Base-by-base conservation (phyloP, 2,888 invertebrate species). In the Limenitis camilla region DNA sequence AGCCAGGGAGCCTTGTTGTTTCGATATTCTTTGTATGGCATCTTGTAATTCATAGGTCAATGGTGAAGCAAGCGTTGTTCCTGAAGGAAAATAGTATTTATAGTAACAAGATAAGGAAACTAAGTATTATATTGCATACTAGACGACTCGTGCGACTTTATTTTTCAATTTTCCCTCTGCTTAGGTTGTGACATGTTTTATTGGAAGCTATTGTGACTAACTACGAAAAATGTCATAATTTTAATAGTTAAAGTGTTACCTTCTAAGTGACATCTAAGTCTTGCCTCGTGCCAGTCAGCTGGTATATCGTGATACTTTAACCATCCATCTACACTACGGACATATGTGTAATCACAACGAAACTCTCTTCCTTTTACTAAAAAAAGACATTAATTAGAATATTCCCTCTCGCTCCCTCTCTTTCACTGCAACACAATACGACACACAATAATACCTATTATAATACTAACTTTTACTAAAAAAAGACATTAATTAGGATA, bases 231-330 rank as follows among this genome's bases (percentile, higher is more conserved):
- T n/a, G n/a, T n/a, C n/a, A n/a, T n/a, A n/a, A n/a, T n/a, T n/a
- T n/a, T n/a, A n/a, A n/a, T n/a, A n/a, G n/a, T n/a, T n/a, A n/a
- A n/a, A n/a, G n/a, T n/a, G n/a, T n/a, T 55, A 67, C 71, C 71
- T 66, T 72, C 71, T 27, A 67, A 63, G 1, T 69, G 64, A 51
- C 71, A 72, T 47, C 69, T 60, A 10, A 68, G 58, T 5, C 68
- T 60, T 2, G 72, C 72, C 8, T 66, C 65, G 11, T 48, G 44
- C 69, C 69, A 72, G n/a, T 61, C 63, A 1, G 62, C 62, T 0
- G 72, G 72, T 7, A 69, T 61, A 3, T 58, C 49, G 46, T 71
- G 69, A 43, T 68, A 58, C 58, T 71, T 72, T 33, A 69, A 43
- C 67, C 68, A 70, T 5, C 69, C 67, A 1, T 55, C 60, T 0